Conservation (phyloP, 2,888 invertebrate genomes). For the Pyrrhosoma nymphula region DNA sequence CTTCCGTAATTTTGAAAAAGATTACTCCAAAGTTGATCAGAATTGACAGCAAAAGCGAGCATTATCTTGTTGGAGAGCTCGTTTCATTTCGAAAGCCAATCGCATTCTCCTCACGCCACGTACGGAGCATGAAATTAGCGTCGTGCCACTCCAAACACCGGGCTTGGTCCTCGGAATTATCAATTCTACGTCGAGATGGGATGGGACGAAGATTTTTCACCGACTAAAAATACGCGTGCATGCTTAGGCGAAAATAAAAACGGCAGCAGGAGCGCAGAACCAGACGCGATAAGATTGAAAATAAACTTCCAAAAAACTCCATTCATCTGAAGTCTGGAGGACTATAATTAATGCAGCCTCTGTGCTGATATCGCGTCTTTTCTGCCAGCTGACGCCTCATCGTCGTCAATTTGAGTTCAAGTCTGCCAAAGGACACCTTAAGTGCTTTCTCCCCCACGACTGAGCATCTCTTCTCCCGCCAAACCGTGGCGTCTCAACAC, state of each 20-base stretch:
- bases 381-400: not conserved
- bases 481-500: not conserved
- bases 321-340: not conserved
- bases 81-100: too few species aligned
- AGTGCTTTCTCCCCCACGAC: not conserved
- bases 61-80: too few species aligned
- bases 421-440: not conserved
- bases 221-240: not conserved
- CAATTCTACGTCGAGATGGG: not conserved
- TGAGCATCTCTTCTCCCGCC: not conserved
- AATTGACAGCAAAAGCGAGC: too few species aligned
- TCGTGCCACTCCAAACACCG: not conserved
- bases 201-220: not conserved
- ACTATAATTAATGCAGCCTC: slow-evolving; percentile 6
- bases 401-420: not conserved
- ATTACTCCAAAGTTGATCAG: too few species aligned
- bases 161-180: not conserved
- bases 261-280: not conserved
- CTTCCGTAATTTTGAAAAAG: too few species aligned
- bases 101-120: too few species aligned
- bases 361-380: not conserved
- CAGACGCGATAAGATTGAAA: not conserved
- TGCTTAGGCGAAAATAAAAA: not conserved
- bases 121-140: too few species aligned
- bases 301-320: not conserved